Evolutionary conservation across 2,113 vertebrate species (phyloP), one percentile per base, ranked within the genome.

Genomic region (Pelvicachromis taeniatus): DNA sequence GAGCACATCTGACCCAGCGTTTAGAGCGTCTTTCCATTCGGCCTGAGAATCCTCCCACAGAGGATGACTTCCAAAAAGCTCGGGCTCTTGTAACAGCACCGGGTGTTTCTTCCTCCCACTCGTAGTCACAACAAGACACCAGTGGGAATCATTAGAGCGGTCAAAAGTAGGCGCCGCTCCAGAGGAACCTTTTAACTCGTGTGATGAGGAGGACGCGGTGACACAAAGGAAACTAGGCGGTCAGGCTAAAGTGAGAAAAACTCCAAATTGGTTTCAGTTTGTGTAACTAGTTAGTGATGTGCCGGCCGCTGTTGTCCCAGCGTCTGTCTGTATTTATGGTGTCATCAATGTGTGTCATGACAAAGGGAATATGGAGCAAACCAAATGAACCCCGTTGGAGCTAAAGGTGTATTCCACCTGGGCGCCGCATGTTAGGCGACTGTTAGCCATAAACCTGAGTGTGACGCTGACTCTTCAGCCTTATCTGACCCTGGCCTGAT

Each of bases 341-440:
- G 81, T 83, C 65, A 33, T 84, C 23, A 87, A 55, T 80, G 85
- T 88, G 84, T 84, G 78, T 35, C 6, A 86, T 40, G 63, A 85
- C 81, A 93, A 95, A 94, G 93, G 94, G 94, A 95, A 94, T 81
- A 83, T 80, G n/a, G 78, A 90, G 61, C 77, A 84, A 91, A 87
- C 87, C 89, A 89, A 91, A 91, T 89, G 33, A 38, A 81, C 82
- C 78, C 63, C 59, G 7, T 26, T 77, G 3, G 14, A 70, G 40
- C 16, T 70, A 1, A 17, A 78, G 63, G 29, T 80, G 70, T 17
- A 31, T 81, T 89, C 82, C 59, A 65, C 16, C 17, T 48, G 53
- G 59, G 11, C 58, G 23, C 23, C 85, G 16, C 59, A 79, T 83
- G 42, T 54, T 50, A n/a, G 31, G n/a, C 33, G 65, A 29, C 26